Evolutionary conservation across 2,113 vertebrate genomes (phyloP).

Genomic region (Redunca redunca): DNA sequence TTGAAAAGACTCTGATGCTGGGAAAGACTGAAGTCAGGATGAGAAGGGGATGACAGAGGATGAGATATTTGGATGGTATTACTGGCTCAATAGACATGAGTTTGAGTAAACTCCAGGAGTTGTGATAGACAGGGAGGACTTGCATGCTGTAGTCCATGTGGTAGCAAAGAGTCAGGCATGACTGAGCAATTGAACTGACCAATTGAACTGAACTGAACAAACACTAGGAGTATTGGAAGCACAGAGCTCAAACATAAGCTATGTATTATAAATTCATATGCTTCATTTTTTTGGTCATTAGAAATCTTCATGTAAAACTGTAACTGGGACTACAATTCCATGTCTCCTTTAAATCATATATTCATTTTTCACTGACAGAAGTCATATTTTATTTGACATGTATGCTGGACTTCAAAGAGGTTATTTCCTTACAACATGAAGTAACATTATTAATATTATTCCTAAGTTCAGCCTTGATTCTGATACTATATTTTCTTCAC

Average conservation of each 20-base stretch:
- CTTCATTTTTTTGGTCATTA: not conserved
- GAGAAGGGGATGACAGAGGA: not conserved
- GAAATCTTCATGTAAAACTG: not conserved
- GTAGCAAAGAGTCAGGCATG: rapidly evolving
- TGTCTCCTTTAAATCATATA: not conserved
- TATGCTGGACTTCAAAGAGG: conserved; percentile 7
- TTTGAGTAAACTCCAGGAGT: not conserved
- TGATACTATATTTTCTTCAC: not conserved
- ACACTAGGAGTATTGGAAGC: not conserved
- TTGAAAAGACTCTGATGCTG: not conserved
- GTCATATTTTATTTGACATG: not conserved
- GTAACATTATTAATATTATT: not conserved
- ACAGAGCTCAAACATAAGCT: not conserved
- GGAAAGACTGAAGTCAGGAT: not conserved
- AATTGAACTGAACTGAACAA: not conserved
- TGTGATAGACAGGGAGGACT: not conserved
- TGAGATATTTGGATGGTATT: not conserved
- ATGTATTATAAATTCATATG: not conserved
- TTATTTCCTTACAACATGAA: conserved; percentile 25
- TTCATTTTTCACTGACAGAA: conserved; percentile 33
- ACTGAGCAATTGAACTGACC: not conserved
- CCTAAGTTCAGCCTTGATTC: not conserved
- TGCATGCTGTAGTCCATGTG: rapidly evolving
- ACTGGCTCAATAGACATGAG: not conserved
- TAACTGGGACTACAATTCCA: conserved; percentile 26